A percentile compares a stretch with the other conserved stretches of the same genome.
Conservation (phyloP, 2,888 invertebrate species). For the Tuta absoluta region DNA sequence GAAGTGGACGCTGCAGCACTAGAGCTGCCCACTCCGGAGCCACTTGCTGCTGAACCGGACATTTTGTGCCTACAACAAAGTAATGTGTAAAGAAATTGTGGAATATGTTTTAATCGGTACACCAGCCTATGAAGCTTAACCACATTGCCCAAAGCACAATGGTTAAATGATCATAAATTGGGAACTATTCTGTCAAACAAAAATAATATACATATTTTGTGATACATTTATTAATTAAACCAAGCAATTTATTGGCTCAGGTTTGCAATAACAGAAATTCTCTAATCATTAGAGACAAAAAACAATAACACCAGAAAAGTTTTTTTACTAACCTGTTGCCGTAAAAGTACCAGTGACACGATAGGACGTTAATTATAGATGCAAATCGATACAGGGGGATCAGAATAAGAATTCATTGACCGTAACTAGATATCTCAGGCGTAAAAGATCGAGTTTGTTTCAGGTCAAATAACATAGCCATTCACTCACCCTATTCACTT, state of each 20-base stretch:
- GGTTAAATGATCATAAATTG: too few species aligned
- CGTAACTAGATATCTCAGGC: background rate
- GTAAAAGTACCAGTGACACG: background rate
- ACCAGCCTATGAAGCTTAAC: too few species aligned
- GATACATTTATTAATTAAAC: too few species aligned
- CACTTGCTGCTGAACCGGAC: conserved; percentile 65
- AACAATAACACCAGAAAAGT: too few species aligned
- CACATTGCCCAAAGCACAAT: too few species aligned
- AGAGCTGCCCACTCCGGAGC: conserved; percentile 59
- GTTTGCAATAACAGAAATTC: background rate
- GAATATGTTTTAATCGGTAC: background rate
- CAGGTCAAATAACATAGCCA: background rate
- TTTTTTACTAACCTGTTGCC: background rate
- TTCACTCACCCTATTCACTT: background rate
- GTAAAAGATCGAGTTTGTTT: background rate
- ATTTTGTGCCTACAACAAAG: conserved; percentile 41
- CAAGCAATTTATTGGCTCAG: too few species aligned
- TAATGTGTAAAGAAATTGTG: background rate
- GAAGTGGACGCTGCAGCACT: conserved; percentile 45
- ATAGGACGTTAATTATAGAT: conserved; percentile 41
- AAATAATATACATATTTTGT: too few species aligned
- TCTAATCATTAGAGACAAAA: background rate
- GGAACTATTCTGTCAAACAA: too few species aligned
- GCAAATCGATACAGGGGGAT: conserved; percentile 13
- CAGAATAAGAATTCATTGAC: background rate